Percentiles rank a stretch among this genome's conserved stretches.
Conservation (phyloP, 2,888 invertebrate species). For the Acanthacorydalis orientalis region DNA sequence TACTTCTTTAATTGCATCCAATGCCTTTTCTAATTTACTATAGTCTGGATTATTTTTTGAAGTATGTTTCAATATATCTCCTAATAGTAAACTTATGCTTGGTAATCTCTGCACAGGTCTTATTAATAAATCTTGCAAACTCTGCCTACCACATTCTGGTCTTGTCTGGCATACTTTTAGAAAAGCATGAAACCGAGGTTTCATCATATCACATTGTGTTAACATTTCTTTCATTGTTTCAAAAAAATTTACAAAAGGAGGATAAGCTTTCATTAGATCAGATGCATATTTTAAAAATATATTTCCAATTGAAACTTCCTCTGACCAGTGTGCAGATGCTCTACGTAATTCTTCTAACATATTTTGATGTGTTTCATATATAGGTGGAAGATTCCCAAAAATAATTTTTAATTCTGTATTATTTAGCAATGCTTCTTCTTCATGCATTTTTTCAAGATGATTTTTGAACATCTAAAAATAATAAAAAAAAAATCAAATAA, state of each 20-base stretch:
- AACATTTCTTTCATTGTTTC: constrained; percentile 93
- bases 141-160: constrained; percentile 92
- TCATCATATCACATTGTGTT: constrained; percentile 74
- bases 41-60: constrained; percentile 78
- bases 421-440: constrained; percentile 67
- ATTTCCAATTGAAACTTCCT: constrained; percentile 47
- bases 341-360: constrained; percentile 50
- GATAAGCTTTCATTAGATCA: constrained; percentile 85
- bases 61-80: constrained; percentile 88
- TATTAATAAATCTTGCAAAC: constrained; percentile 88
- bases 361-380: constrained; percentile 80
- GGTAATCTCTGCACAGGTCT: constrained; percentile 95
- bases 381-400: constrained; percentile 88
- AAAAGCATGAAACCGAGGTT: constrained; percentile 96
- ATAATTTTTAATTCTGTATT: constrained; percentile 87
- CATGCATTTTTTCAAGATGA: constrained; percentile 74
- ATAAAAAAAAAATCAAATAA: too few relatives aligned
- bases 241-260: constrained; percentile 96
- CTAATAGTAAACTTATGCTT: constrained; percentile 84
- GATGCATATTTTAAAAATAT: constrained; percentile 76
- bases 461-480: constrained; percentile 87
- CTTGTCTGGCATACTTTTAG: constrained; percentile 87
- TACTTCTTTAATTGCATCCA: constrained; percentile 79
- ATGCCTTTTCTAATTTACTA: constrained; percentile 64
- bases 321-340: constrained; percentile 66